Conservation (phyloP, 2,797 vertebrate species). For the Trachops cirrhosus region DNA sequence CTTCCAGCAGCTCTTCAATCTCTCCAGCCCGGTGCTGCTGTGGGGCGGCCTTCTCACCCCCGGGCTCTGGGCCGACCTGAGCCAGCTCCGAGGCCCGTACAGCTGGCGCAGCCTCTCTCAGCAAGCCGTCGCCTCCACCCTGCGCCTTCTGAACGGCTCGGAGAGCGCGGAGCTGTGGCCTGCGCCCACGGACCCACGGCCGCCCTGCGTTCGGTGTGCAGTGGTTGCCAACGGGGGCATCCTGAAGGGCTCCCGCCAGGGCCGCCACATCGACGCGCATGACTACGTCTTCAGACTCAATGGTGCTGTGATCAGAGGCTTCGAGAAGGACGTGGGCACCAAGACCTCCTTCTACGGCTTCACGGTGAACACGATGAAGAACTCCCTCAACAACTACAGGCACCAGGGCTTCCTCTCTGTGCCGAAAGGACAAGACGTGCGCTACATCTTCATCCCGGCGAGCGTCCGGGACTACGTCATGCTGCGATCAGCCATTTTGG, state of each 20-base stretch:
- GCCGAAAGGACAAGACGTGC: conserved; percentile 78
- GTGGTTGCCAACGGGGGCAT: conserved; percentile 86
- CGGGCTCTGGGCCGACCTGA: conserved; percentile 70
- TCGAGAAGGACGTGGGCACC: conserved; percentile 83
- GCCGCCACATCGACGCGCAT: conserved; percentile 82
- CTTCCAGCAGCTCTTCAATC: conserved; percentile 72
- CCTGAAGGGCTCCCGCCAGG: conserved; percentile 83
- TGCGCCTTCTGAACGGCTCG: conserved; percentile 51
- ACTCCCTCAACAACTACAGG: conserved; percentile 76
- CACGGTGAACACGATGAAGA: conserved; percentile 86
- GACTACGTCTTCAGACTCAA: conserved; percentile 87
- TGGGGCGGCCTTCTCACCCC: conserved; percentile 75
- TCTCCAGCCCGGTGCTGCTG: conserved; percentile 78
- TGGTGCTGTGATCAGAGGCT: conserved; percentile 80
- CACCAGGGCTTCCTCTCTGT: conserved; percentile 76
- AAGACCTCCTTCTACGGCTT: conserved; percentile 86
- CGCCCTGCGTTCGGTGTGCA: conserved; percentile 78
- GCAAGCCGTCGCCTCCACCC: conserved; percentile 64
- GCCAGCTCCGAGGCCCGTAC: conserved; percentile 69
- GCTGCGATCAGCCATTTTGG: conserved; percentile 78
- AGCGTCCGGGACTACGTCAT: conserved; percentile 80
- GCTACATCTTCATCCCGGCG: conserved; percentile 84
- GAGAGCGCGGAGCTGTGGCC: conserved; percentile 56
- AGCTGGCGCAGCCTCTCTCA: conserved; percentile 75
- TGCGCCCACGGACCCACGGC: rapidly evolving